These are phyloP conservation scores for Probaryconus sp. DNA, from an alignment of 1,140 invertebrate species.

Conservation along the genomic window DNA sequence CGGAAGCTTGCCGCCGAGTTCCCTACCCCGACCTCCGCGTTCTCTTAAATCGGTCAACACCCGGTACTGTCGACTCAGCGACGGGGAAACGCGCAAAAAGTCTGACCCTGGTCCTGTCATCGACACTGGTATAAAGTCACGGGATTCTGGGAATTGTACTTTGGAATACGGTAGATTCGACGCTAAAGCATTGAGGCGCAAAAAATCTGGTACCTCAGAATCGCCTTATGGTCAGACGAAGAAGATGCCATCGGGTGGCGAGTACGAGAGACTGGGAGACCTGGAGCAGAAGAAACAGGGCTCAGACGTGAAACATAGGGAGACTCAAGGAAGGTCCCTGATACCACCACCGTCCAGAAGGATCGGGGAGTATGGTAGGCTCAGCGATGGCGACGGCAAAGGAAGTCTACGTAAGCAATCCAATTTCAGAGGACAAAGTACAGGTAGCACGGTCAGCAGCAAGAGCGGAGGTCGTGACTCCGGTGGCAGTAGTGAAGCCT, in stretches of 20 bases:
- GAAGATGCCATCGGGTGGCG: conserved; percentile 66
- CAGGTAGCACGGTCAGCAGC: conserved; percentile 77
- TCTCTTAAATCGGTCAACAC: conserved; percentile 78
- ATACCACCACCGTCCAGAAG: conserved; percentile 80
- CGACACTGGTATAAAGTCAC: conserved; percentile 59
- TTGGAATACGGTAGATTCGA: conserved; percentile 74
- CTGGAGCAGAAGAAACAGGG: conserved; percentile 68
- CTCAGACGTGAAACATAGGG: conserved; percentile 72
- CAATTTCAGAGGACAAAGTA: conserved; percentile 68
- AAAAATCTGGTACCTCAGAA: conserved; percentile 76
- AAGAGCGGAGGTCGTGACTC: conserved; percentile 78
- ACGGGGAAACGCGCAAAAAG: conserved; percentile 78
- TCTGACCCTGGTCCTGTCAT: conserved; percentile 71
- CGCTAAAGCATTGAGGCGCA: conserved; percentile 73
- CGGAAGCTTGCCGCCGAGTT: conserved; percentile 82
- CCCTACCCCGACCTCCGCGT: conserved; percentile 82
- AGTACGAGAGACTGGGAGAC: conserved; percentile 72
- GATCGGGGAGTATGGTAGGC: conserved; percentile 80
- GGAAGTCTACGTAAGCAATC: conserved; percentile 66
- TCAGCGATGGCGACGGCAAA: conserved; percentile 79
- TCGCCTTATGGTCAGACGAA: conserved; percentile 60
- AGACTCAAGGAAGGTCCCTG: conserved; percentile 80
- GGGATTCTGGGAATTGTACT: conserved; percentile 71
- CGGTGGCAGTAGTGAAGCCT: conserved; percentile 79
- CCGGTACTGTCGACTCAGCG: conserved; percentile 80